Evolutionary conservation across 2,888 invertebrate species (phyloP).

Genomic region (Hedychridium roseum): DNA sequence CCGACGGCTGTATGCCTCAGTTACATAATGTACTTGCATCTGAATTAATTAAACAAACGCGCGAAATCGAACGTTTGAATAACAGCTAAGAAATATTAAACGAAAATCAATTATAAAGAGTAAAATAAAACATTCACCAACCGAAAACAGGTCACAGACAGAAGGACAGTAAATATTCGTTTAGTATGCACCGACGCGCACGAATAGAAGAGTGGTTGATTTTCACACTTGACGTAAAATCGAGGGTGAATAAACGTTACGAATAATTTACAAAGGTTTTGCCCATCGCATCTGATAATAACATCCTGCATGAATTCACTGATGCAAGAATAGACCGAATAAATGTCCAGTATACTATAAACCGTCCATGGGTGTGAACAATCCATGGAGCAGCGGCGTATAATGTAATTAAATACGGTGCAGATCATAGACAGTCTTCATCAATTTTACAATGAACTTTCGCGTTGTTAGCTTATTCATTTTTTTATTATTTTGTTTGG

Average conservation of each 20-base stretch:
- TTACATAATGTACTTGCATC: too few relatives aligned
- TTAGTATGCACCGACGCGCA: not conserved
- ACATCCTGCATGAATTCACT: slow-evolving; percentile 21
- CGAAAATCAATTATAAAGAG: too few relatives aligned
- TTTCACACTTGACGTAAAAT: slow-evolving; percentile 9
- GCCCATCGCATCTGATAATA: slow-evolving; percentile 8
- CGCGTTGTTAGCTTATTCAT: too few relatives aligned
- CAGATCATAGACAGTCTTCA: not conserved
- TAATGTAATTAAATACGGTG: not conserved
- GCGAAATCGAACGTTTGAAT: too few relatives aligned
- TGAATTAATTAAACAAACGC: too few relatives aligned
- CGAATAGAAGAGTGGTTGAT: slow-evolving; percentile 6
- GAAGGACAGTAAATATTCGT: not conserved
- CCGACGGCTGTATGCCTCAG: too few relatives aligned
- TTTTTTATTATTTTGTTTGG: too few relatives aligned
- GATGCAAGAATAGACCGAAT: slow-evolving; percentile 11
- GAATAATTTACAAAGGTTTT: slow-evolving; percentile 6
- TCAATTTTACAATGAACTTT: slow-evolving; percentile 18
- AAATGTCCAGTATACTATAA: slow-evolving; percentile 13
- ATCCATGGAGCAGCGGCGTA: not conserved
- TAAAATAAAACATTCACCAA: too few relatives aligned
- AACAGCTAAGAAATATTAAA: too few relatives aligned
- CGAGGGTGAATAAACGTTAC: slow-evolving; percentile 8
- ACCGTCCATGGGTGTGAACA: slow-evolving; percentile 4
- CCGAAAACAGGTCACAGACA: too few relatives aligned